phyloP scores from a whole-genome alignment of 64 coral and sea anemone genomes.

The Acropora tenuis region DNA sequence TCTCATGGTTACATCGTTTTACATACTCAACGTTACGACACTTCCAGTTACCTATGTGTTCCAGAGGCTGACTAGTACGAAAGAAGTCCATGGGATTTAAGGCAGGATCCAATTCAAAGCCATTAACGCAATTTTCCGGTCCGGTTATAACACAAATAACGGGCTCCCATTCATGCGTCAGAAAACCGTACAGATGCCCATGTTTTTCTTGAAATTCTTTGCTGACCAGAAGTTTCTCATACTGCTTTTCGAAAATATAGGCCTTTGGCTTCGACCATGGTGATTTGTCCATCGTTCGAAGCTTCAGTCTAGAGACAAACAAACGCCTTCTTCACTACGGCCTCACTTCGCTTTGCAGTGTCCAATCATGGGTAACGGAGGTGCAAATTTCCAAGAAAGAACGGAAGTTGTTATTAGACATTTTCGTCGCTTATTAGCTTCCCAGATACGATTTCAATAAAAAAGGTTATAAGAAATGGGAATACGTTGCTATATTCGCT shows the following conservation, averaged over 20 bases:
- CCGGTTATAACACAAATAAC: slow-evolving; percentile 57
- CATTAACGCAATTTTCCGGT: not conserved
- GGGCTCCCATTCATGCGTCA: slow-evolving; percentile 60
- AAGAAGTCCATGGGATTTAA: not conserved
- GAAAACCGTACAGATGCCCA: slow-evolving; percentile 61
- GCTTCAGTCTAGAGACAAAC: not conserved
- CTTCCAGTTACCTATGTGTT: not conserved
- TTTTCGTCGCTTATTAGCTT: too few species aligned
- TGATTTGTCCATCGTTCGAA: not conserved
- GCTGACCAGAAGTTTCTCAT: not conserved
- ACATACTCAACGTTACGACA: not conserved
- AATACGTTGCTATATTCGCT: too few species aligned
- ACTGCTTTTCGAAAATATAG: not conserved
- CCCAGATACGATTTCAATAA: too few species aligned
- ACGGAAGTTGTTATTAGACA: too few species aligned
- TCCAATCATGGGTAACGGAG: too few species aligned
- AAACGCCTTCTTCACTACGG: not conserved
- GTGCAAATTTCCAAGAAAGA: too few species aligned
- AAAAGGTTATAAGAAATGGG: too few species aligned
- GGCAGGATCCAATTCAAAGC: not conserved
- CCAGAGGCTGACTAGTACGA: not conserved
- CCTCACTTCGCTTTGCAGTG: too few species aligned
- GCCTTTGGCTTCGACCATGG: not conserved
- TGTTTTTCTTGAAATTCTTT: not conserved
- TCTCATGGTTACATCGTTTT: not conserved